Conservation (phyloP, 2,113 vertebrate species). For the Potamarius usumacintae region DNA sequence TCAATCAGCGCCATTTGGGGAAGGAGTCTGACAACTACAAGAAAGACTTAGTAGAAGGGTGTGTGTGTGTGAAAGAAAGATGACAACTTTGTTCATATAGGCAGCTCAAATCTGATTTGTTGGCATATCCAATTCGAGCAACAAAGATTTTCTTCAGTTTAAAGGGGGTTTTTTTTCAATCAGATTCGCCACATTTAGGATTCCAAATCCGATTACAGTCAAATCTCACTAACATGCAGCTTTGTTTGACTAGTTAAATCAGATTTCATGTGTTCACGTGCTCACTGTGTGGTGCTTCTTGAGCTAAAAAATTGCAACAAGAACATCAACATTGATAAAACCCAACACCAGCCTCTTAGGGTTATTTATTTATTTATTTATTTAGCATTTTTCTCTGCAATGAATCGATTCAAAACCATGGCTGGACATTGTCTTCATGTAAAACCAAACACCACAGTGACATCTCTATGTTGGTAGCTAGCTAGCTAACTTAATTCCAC, state of each 20-base stretch:
- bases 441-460: neutral
- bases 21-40: constrained; percentile 63
- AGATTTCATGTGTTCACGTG: neutral
- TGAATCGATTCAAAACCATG: neutral
- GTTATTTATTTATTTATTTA: neutral
- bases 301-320: neutral
- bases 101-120: neutral
- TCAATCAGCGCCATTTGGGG: constrained; percentile 64
- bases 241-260: neutral
- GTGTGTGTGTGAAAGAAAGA: neutral
- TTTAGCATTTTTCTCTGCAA: neutral
- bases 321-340: neutral
- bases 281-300: neutral
- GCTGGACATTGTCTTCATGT: neutral
- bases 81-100: neutral
- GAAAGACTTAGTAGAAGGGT: constrained; percentile 25
- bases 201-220: neutral
- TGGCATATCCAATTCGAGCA: neutral
- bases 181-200: neutral
- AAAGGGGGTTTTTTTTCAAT: neutral
- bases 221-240: neutral
- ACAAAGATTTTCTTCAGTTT: neutral
- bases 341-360: neutral
- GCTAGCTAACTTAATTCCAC: neutral
- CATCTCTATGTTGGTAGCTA: neutral